These are phyloP conservation scores for Crenichthys baileyi DNA, from an alignment of 2,797 vertebrate species.

Conservation along the genomic window DNA sequence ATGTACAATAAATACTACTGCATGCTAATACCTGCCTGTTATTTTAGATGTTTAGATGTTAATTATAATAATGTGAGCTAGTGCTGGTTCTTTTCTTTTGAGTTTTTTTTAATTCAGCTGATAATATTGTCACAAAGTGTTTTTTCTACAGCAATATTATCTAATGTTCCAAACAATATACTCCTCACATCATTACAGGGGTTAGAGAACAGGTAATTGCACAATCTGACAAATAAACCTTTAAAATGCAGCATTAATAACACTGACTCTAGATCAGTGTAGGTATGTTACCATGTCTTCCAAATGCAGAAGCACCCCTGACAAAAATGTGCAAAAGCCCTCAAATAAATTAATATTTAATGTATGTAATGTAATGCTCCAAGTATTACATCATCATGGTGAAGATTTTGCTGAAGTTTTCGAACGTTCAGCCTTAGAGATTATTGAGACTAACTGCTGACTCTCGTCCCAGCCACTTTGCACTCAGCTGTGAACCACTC, in stretches of 20 bases:
- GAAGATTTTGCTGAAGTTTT: not conserved
- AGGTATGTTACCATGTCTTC: not conserved
- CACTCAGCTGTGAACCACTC: not conserved
- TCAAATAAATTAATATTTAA: not conserved
- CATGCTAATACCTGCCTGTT: slow-evolving; percentile 8
- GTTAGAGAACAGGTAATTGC: not conserved
- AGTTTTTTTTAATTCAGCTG: not conserved
- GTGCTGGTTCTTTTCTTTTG: not conserved
- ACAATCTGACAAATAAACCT: not conserved
- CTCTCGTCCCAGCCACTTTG: not conserved
- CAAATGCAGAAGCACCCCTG: not conserved
- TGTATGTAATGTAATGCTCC: no score
- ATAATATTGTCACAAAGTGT: not conserved
- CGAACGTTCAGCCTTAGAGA: not conserved
- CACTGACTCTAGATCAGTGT: not conserved
- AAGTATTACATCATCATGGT: not conserved
- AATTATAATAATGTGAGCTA: no score
- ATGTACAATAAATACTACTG: slow-evolving; percentile 39
- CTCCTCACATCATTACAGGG: no score
- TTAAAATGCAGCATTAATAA: not conserved
- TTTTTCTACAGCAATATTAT: not conserved
- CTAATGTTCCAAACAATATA: not conserved
- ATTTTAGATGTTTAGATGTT: not conserved
- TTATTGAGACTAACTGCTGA: not conserved
- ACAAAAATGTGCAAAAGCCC: not conserved